These are phyloP conservation scores for Calcarius lapponicus DNA, from an alignment of 2,797 vertebrate genomes.

Conservation along the genomic window DNA sequence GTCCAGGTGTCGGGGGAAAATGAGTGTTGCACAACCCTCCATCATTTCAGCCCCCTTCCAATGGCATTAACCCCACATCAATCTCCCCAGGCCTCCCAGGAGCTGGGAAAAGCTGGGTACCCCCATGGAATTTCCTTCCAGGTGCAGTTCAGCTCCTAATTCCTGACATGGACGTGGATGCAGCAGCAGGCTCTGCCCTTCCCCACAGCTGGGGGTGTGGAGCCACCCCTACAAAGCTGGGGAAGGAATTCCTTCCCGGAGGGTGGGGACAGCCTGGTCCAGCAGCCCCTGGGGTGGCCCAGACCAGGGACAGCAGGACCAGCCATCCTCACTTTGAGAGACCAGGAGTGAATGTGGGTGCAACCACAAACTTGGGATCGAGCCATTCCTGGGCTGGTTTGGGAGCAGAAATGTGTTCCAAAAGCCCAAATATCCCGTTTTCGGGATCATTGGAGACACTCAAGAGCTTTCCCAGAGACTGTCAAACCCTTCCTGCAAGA, in stretches of 20 bases:
- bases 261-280: not conserved
- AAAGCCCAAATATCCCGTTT: not conserved
- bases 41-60: not conserved
- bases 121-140: not conserved
- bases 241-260: not conserved
- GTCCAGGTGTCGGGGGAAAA: not conserved
- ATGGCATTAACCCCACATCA: not conserved
- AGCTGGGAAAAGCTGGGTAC: not conserved
- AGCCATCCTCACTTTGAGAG: too few relatives aligned
- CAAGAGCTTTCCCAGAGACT: not conserved
- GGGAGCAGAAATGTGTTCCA: not conserved
- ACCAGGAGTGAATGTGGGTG: accelerated
- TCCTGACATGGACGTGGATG: accelerated
- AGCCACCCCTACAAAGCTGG: accelerated
- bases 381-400: accelerated
- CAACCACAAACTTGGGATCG: accelerated
- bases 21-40: not conserved
- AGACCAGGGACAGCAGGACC: not conserved
- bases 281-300: not conserved
- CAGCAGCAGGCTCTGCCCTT: not conserved
- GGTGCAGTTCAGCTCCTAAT: not conserved
- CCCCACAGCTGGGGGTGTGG: accelerated
- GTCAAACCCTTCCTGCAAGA: not conserved
- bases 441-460: accelerated
- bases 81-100: not conserved